Conservation (phyloP, 2,888 invertebrate species). For the Heteropelma amictum region DNA sequence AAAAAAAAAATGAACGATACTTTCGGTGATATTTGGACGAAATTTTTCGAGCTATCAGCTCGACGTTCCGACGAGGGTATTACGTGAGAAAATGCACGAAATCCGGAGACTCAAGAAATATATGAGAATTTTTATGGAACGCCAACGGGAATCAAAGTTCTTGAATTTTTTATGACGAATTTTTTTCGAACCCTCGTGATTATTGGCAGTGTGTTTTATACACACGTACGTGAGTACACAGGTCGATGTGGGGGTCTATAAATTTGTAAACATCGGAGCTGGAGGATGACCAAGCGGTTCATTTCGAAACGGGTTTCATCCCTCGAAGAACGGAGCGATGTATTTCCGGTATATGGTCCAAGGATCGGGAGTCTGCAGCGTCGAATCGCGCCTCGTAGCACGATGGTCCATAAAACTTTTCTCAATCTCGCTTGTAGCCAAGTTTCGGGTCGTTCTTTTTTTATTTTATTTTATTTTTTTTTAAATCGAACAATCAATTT, state of each 20-base stretch:
- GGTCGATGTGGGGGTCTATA: too few species aligned
- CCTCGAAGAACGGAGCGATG: not conserved
- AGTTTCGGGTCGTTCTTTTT: not conserved
- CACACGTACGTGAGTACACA: not conserved
- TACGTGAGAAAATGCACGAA: constrained; percentile 1
- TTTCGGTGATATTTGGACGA: constrained; percentile 35
- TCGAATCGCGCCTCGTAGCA: constrained; percentile 48
- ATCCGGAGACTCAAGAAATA: constrained; percentile 1
- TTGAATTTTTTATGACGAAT: not conserved
- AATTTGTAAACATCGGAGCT: constrained; percentile 31
- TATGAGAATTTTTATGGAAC: constrained; percentile 5
- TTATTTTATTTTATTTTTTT: not conserved
- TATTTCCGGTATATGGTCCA: not conserved
- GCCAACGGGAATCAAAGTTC: too few species aligned
- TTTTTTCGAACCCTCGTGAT: not conserved
- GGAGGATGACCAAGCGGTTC: constrained; percentile 36
- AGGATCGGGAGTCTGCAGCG: constrained; percentile 3
- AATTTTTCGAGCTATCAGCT: constrained; percentile 41
- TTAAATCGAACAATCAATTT: not conserved
- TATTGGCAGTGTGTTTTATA: not conserved
- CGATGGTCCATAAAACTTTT: constrained; percentile 50
- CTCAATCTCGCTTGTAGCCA: constrained; percentile 8
- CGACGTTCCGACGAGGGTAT: constrained; percentile 35
- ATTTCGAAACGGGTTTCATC: constrained; percentile 34
- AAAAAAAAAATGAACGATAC: not conserved